These are phyloP conservation scores for Epizoanthus scotinus DNA, from an alignment of 92 coral and sea anemone genomes.

Conservation along the genomic window DNA sequence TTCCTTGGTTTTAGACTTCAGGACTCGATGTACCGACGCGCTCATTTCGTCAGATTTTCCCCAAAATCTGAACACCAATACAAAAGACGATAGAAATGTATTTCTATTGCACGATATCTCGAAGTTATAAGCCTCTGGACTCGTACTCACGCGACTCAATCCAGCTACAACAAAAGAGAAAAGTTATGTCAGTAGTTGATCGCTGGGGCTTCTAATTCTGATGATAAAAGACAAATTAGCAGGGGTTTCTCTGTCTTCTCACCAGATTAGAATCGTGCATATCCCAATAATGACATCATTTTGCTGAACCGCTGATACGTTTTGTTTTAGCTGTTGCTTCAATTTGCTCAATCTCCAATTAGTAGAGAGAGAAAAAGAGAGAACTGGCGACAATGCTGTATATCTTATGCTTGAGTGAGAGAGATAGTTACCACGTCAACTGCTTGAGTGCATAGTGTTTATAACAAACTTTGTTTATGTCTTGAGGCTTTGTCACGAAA, in stretches of 20 bases:
- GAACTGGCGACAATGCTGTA: background rate
- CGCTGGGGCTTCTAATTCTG: background rate
- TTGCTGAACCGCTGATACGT: background rate
- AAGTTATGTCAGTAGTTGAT: background rate
- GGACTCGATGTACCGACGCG: conserved; percentile 16
- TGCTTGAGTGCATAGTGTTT: background rate
- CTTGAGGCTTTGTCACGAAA: background rate
- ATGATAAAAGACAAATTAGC: background rate
- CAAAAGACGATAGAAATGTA: background rate
- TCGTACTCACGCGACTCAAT: background rate
- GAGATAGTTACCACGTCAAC: conserved; percentile 13
- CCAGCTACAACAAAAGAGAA: background rate
- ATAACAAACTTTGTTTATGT: conserved; percentile 5
- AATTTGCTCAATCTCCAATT: background rate
- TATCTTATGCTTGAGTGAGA: background rate
- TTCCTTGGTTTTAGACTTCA: conserved; percentile 53
- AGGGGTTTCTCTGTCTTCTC: background rate
- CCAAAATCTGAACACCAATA: background rate
- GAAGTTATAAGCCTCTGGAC: background rate
- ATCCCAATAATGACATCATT: background rate
- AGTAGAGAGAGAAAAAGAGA: background rate
- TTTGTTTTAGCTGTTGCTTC: background rate
- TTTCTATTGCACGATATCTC: background rate
- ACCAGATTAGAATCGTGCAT: background rate
- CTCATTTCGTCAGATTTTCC: conserved; percentile 19